These are phyloP conservation scores for Megalurothrips usitatus DNA, from an alignment of 2,888 invertebrate genomes.

Conservation along the genomic window DNA sequence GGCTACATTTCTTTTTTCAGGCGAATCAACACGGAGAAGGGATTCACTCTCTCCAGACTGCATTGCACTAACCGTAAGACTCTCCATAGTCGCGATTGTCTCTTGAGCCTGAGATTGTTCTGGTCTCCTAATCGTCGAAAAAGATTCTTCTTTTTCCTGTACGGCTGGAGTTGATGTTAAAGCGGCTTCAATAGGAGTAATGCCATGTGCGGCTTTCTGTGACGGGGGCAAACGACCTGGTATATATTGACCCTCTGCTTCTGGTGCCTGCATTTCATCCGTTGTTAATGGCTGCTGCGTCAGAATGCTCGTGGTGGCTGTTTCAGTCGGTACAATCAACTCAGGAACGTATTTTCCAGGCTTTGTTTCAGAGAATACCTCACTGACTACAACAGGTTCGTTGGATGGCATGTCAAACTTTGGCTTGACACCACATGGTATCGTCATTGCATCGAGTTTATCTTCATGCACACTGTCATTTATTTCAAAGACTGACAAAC, in stretches of 20 bases:
- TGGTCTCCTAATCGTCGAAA: slow-evolving; percentile 48
- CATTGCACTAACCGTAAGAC: slow-evolving; percentile 56
- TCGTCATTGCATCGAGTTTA: slow-evolving; percentile 49
- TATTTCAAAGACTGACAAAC: slow-evolving; percentile 61
- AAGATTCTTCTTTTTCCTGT: slow-evolving; percentile 62
- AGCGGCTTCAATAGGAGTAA: slow-evolving; percentile 59
- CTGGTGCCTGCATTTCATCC: slow-evolving; percentile 61
- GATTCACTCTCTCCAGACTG: slow-evolving; percentile 63
- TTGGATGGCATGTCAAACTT: slow-evolving; percentile 59
- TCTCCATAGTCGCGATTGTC: slow-evolving; percentile 49
- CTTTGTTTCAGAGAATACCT: slow-evolving; percentile 64
- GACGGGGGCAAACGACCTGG: slow-evolving; percentile 56
- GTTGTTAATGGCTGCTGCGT: slow-evolving; percentile 59
- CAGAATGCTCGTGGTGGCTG: slow-evolving; percentile 60
- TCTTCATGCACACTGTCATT: slow-evolving; percentile 59
- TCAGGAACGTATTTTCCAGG: slow-evolving; percentile 75
- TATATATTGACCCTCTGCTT: slow-evolving; percentile 61
- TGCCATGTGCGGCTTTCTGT: slow-evolving; percentile 57
- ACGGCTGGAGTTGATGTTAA: slow-evolving; percentile 53
- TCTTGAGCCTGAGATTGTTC: slow-evolving; percentile 51
- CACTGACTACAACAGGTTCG: slow-evolving; percentile 62
- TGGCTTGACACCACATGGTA: slow-evolving; percentile 53
- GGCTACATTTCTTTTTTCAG: slow-evolving; percentile 54
- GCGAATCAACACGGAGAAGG: slow-evolving; percentile 51
- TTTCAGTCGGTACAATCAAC: slow-evolving; percentile 72